phyloP scores from a whole-genome alignment of 2,113 vertebrate genomes.

The Calyptomena viridis region DNA sequence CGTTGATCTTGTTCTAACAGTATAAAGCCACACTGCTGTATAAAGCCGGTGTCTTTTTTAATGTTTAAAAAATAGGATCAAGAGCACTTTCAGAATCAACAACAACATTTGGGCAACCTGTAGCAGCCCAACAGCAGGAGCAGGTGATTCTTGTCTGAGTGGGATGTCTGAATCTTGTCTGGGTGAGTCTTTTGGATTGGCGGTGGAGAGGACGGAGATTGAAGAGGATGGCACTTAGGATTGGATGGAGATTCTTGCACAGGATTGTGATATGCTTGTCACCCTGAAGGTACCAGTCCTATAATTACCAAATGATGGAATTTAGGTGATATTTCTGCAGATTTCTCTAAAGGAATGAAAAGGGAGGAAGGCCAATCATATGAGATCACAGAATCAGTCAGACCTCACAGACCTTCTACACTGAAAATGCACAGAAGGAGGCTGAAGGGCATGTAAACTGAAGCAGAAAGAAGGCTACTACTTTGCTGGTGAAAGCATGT shows the following conservation, averaged over 20 bases:
- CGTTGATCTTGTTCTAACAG: neutral
- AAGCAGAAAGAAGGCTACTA: neutral
- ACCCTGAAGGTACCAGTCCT: neutral
- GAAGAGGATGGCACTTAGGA: neutral
- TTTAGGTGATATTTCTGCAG: neutral
- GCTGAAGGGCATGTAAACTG: neutral
- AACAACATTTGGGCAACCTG: neutral
- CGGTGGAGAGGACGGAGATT: too few species aligned
- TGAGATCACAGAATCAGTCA: neutral
- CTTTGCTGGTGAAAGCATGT: neutral
- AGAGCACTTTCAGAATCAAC: neutral
- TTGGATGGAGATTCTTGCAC: neutral
- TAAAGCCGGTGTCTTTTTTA: neutral
- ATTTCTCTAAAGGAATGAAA: neutral
- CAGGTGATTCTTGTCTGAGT: neutral
- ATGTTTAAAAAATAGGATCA: neutral
- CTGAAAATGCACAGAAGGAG: neutral
- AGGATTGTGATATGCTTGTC: neutral
- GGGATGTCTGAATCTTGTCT: neutral
- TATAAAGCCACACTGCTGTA: neutral
- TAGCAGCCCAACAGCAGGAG: neutral
- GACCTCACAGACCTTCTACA: neutral
- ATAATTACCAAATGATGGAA: neutral
- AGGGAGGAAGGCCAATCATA: accelerated
- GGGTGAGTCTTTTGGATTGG: neutral